These are phyloP conservation scores for Imbricaverruca yamaguchii DNA, from an alignment of 2,888 invertebrate genomes.

Conservation along the genomic window DNA sequence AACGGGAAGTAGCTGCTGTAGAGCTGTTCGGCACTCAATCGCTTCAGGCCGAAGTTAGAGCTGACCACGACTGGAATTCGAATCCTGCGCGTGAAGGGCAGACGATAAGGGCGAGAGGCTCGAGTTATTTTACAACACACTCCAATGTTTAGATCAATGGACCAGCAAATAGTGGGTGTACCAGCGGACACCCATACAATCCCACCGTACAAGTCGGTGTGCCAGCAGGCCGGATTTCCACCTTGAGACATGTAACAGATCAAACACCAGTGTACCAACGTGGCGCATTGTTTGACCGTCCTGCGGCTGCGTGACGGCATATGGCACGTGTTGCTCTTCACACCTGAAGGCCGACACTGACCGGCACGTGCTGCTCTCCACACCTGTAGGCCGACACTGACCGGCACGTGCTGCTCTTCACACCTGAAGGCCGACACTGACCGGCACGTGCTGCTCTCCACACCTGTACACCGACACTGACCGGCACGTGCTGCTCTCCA, in stretches of 20 bases:
- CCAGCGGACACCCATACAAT: no score
- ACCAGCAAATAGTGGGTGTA: no score
- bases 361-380: conserved; percentile 32
- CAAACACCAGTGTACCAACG: no score
- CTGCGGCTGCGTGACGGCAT: no score
- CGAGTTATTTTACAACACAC: no score
- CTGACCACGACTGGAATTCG: conserved; percentile 3
- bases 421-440: conserved; percentile 20
- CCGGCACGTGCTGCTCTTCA: conserved; percentile 32
- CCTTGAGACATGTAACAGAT: no score
- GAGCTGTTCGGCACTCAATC: not conserved
- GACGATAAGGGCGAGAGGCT: no score
- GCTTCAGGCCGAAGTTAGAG: not conserved
- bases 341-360: conserved; percentile 20
- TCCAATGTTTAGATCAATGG: no score
- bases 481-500: conserved; percentile 32
- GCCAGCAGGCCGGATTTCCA: no score
- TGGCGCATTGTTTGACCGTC: no score
- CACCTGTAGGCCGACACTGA: conserved; percentile 21
- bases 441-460: conserved; percentile 32
- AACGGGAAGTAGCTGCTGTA: conserved; percentile 70
- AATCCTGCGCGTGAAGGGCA: not conserved
- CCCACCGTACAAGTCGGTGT: no score
- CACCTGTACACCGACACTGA: conserved; percentile 21
- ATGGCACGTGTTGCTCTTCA: no score